A percentile compares a stretch with the other conserved stretches of the same genome.
Conservation (phyloP, 2,797 vertebrate species). For the Molothrus ater region DNA sequence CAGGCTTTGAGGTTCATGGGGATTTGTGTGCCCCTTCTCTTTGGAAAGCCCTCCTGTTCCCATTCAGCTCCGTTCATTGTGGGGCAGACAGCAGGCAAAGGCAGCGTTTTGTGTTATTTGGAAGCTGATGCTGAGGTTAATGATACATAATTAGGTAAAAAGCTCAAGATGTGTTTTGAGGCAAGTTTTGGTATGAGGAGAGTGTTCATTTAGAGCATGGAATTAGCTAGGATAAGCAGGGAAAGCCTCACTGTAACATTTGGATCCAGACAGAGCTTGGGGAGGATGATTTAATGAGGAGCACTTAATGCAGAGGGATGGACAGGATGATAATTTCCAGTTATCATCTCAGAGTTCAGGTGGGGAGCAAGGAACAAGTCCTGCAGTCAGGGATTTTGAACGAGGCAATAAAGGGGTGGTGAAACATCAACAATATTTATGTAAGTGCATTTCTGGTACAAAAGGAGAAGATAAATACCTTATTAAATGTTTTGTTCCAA, state of each 20-base stretch:
- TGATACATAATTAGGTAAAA: neutral
- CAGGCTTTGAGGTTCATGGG: rapidly evolving
- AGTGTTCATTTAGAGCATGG: neutral
- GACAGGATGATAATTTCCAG: neutral
- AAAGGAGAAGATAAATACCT: neutral
- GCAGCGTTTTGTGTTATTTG: neutral
- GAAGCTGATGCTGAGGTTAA: neutral
- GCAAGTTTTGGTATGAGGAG: neutral
- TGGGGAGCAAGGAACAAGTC: neutral
- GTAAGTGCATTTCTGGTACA: neutral
- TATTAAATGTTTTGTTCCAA: neutral
- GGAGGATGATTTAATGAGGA: neutral
- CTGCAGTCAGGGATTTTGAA: neutral
- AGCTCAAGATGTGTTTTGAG: neutral
- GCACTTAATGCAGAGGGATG: neutral
- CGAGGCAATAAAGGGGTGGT: neutral
- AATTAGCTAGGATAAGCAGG: neutral
- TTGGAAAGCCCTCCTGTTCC: neutral
- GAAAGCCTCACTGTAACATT: neutral
- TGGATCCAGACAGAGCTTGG: neutral
- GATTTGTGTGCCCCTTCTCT: neutral
- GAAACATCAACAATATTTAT: neutral
- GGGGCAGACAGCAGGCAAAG: neutral
- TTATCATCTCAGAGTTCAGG: neutral
- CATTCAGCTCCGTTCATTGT: rapidly evolving